Base-by-base conservation (phyloP, 2,888 invertebrate species). In the Drosophila seclusa region DNA sequence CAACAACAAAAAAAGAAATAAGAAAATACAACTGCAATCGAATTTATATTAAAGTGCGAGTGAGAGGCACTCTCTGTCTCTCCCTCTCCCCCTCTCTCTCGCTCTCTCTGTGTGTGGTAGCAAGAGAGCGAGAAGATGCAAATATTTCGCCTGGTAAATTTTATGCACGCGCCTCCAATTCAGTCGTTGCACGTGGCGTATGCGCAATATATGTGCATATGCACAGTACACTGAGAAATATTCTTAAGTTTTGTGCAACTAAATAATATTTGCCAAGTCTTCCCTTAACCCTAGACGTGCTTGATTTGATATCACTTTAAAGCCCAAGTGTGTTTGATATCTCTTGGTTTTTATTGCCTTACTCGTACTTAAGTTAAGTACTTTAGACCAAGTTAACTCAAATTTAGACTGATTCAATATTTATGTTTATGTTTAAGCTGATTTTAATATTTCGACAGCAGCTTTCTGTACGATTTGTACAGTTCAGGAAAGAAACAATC, bases 151-250 rank as follows among this genome's bases (percentile, higher is more conserved):
- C 58, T 69, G 64, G 74, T 32, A 76, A 82, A 66, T 68, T 65
- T 69, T 65, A 73, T 83, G 83, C 89, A 84, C 83, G 89, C 87
- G 85, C 71, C 72, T 64, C 58, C 74, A 57, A 61, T 80, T 79
- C 57, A 63, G 50, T 53, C 69, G 70, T 50, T 76, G 72, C 73
- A 86, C 73, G 71, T 78, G 87, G 78, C 89, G 87, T 86, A 83
- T 84, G 89, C 76, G 89, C 84, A 81, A 84, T 88, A 58, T 81
- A 36, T 75, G 27, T 16, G 42, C 29, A 76, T 53, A 68, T 48
- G 45, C 49, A 32, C 27, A 65, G 34, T 42, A 42, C 57, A 57
- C 57, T 57, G 57, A 57, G 8, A n/a, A 16, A 42, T 42, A 45
- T 24, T 24, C 45, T 24, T 24, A 45, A 11, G 40, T 11, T 11